Evolutionary conservation across 2,797 vertebrate species (phyloP).

Genomic region (Champsocephalus esox): DNA sequence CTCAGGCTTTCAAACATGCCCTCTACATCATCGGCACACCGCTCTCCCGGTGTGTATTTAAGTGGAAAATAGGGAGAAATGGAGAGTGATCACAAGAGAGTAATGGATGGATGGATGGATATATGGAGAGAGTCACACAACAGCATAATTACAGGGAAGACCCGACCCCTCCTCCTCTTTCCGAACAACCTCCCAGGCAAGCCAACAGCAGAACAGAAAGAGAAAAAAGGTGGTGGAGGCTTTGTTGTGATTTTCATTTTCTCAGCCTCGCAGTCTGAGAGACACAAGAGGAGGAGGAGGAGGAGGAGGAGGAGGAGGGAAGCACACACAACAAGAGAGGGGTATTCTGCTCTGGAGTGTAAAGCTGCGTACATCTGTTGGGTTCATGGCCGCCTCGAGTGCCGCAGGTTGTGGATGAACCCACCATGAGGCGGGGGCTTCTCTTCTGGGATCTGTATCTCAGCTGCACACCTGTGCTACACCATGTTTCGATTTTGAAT

Average conservation of each 20-base stretch:
- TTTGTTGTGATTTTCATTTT: constrained; percentile 74
- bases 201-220: constrained; percentile 35
- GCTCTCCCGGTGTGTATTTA: constrained; percentile 34
- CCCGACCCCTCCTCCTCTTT: constrained; percentile 36
- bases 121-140: constrained; percentile 41
- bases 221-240: constrained; percentile 39
- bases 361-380: constrained; percentile 23
- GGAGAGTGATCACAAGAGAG: constrained; percentile 38
- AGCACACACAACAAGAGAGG: constrained; percentile 39
- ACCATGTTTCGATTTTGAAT: constrained; percentile 6
- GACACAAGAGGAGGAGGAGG: constrained; percentile 27
- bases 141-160: constrained; percentile 69
- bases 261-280: constrained; percentile 61
- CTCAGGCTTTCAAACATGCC: constrained; percentile 55
- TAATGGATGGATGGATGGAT: constrained; percentile 33
- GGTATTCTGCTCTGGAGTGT: constrained; percentile 31
- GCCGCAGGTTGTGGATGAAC: constrained; percentile 47
- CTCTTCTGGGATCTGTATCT: constrained; percentile 12
- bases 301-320: constrained; percentile 36
- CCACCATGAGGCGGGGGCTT: constrained; percentile 25
- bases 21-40: constrained; percentile 46
- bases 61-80: constrained; percentile 43
- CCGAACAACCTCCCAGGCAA: constrained; percentile 47
- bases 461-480: constrained; percentile 25
- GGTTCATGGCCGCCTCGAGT: constrained; percentile 47